Conservation (phyloP, 2,113 vertebrate genomes). For the Chionodraco myersi region DNA sequence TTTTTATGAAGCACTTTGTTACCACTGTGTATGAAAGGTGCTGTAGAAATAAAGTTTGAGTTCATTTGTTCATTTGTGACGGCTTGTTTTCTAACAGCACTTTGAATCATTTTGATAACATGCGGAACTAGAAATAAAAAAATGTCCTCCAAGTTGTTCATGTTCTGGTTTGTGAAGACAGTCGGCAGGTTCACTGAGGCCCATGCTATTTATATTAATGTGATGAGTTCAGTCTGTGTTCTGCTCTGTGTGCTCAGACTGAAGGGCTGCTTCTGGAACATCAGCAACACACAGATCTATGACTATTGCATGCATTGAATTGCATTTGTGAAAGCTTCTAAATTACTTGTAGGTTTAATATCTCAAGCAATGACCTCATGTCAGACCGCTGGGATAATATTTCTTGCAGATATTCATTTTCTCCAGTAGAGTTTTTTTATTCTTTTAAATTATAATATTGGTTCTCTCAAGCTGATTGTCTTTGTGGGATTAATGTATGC, state of each 20-base stretch:
- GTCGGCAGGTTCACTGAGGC: no score
- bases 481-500: neutral
- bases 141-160: neutral
- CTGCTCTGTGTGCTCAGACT: neutral
- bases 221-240: conserved; percentile 21
- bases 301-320: neutral
- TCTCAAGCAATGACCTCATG: neutral
- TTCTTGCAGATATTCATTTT: neutral
- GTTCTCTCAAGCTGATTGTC: neutral
- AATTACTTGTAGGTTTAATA: conserved; percentile 11
- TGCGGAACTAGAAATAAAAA: neutral
- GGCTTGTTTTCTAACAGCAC: neutral
- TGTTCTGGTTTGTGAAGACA: no score
- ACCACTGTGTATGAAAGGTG: no score
- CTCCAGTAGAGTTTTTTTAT: neutral
- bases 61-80: no score
- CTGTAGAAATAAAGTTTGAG: no score
- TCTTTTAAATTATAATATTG: neutral
- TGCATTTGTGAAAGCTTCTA: neutral
- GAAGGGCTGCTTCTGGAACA: neutral
- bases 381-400: neutral
- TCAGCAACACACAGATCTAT: neutral
- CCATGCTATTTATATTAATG: no score
- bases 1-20: no score
- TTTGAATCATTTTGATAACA: neutral